Base-by-base conservation (phyloP, 2,888 invertebrate genomes). In the Cryptus viduatorius region DNA sequence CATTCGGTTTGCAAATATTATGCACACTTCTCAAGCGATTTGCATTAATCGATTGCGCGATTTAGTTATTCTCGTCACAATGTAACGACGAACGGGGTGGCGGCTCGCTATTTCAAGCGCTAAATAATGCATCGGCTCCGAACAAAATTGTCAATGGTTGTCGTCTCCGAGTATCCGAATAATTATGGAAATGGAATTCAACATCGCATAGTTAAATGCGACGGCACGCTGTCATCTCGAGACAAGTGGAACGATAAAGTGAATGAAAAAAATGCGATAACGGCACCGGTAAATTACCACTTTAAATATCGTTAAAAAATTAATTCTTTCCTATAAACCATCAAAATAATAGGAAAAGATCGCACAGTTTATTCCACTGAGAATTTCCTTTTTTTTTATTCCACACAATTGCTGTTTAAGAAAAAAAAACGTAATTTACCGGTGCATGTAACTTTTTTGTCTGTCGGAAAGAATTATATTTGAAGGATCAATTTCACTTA, bases 81-180 rank as follows among this genome's bases (percentile, higher is more conserved):
- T 46, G 59, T 44, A 10, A 46, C 46, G 24, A 75, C 31, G 12
- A 24, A 48, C 14, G 12, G 42, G 29, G 10, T 16, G 14, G 29
- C 44, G 8, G 16, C 24, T 61, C 24, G 31, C 59, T 44, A 31
- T 61, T 29, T 4, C 56, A 29, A 42, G 19, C 46, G 72, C 29
- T 75, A 12, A 73, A 73, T 61, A 73, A 75, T 75, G 31, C 61
- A 75, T 48, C 50, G 42, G 48, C 61, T 64, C 16, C 68, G 12
- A 46, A 29, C 48, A 46, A 48, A 37, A 50, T 75, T 64, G 37
- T 50, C 75, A 31, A 75, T 64, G 61, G 61, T 24, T 19, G 19
- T 29, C 24, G 3, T 16, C 3, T 10, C 1, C 46, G 4, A 7
- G 16, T 29, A 42, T 3, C 31, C 16, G 29, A 64, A 50, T 48